These are phyloP conservation scores for Donacobius atricapilla DNA, from an alignment of 2,113 vertebrate species.

Conservation along the genomic window DNA sequence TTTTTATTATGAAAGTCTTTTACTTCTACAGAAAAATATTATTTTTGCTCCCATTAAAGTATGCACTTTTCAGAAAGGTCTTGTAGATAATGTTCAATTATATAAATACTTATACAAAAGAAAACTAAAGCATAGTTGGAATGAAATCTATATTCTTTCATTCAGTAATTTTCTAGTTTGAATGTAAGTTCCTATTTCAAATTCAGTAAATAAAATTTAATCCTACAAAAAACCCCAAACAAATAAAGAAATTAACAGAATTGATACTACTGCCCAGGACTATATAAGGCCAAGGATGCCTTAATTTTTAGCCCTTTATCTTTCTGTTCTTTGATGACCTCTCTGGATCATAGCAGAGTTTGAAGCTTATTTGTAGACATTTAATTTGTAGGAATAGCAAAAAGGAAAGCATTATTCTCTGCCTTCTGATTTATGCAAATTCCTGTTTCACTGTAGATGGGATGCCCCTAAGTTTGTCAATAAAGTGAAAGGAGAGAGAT, in stretches of 20 bases:
- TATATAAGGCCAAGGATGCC: not conserved
- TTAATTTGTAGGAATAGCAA: not conserved
- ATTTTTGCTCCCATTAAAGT: not conserved
- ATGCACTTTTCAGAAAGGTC: not conserved
- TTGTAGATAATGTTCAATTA: not conserved
- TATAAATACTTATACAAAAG: not conserved
- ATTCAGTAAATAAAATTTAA: not conserved
- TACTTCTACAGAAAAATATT: not conserved
- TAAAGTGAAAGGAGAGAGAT: constrained; percentile 35
- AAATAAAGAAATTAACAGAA: not conserved
- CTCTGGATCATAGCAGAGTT: not conserved
- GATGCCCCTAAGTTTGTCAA: constrained; percentile 31
- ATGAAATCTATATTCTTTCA: not conserved
- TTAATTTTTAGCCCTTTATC: not conserved
- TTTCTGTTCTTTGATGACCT: not conserved
- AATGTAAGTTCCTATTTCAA: not conserved
- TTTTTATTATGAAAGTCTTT: not conserved
- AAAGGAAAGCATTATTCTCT: not conserved
- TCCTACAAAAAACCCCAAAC: not conserved
- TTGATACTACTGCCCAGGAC: not conserved
- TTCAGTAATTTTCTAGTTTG: not conserved
- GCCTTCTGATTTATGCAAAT: constrained; percentile 55
- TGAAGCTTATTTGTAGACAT: not conserved
- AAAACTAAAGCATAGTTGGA: not conserved
- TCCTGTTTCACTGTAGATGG: not conserved